phyloP scores from a whole-genome alignment of 2,113 vertebrate genomes.

The Barnardius zonarius region DNA sequence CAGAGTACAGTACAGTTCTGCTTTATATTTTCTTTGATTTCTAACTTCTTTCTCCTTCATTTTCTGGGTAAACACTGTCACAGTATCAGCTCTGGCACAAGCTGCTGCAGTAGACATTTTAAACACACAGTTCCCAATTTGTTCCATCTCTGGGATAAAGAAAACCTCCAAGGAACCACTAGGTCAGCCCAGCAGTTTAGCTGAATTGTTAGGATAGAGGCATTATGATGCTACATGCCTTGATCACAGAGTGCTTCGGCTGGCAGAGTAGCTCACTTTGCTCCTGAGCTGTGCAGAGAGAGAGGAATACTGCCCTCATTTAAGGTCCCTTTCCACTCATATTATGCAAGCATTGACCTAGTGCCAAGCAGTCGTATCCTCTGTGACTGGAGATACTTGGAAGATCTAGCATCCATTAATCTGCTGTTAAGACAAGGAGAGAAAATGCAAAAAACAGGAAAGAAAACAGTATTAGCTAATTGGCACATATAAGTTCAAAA shows the following conservation, averaged over 20 bases:
- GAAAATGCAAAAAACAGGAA: not conserved
- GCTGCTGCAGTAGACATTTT: not conserved
- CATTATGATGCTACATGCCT: not conserved
- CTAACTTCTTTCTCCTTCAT: not conserved
- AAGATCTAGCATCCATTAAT: not conserved
- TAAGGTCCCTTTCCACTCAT: not conserved
- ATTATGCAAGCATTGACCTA: not conserved
- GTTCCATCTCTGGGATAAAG: not conserved
- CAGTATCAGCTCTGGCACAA: not conserved
- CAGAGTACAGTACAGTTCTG: not conserved
- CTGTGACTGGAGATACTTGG: not conserved
- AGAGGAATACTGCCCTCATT: not conserved
- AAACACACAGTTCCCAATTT: not conserved
- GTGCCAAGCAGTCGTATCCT: not conserved
- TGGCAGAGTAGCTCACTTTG: not conserved
- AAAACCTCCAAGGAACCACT: not conserved
- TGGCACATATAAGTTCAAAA: not conserved
- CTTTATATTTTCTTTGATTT: not conserved
- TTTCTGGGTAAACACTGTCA: not conserved
- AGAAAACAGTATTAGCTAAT: not conserved
- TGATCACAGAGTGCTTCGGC: not conserved
- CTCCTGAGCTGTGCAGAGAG: not conserved
- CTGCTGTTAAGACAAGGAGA: not conserved
- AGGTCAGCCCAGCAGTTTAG: not conserved
- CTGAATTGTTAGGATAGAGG: not conserved